These are phyloP conservation scores for Cliona cf. orientalis DNA, from an alignment of 37 sponge, comb jelly and placozoan genomes.

Conservation along the genomic window DNA sequence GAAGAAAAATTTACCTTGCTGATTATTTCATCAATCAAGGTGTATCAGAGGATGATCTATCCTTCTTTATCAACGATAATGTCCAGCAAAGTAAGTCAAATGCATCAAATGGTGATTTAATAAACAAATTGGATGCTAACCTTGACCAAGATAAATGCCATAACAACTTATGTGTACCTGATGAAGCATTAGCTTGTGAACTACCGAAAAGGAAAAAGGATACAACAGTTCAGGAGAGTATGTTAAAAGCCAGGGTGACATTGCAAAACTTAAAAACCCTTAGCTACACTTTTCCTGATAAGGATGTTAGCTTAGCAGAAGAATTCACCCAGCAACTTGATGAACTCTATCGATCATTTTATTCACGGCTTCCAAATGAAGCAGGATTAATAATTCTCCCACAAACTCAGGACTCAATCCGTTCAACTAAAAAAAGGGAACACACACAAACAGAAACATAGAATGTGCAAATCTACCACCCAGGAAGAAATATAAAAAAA, in stretches of 20 bases:
- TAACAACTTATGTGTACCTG: neutral
- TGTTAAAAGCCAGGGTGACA: constrained; percentile 1
- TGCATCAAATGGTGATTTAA: neutral
- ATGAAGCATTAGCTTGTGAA: neutral
- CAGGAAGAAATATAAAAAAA: neutral
- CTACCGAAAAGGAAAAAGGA: neutral
- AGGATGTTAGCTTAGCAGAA: neutral
- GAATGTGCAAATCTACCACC: neutral
- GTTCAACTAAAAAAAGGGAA: neutral
- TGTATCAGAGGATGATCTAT: neutral
- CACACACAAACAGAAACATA: neutral
- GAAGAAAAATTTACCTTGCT: neutral
- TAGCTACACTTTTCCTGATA: neutral
- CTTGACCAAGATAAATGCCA: neutral
- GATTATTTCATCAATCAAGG: constrained; percentile 1
- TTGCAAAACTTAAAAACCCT: constrained; percentile 13
- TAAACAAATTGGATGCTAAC: neutral
- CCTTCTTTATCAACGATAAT: neutral
- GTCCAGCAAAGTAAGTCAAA: neutral
- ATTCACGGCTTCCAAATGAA: constrained; percentile 8
- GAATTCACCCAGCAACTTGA: neutral
- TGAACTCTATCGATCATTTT: constrained; percentile 2
- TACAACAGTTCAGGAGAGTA: neutral
- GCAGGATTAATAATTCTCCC: constrained; percentile 10
- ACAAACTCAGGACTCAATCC: neutral